Conservation (phyloP, 2,888 invertebrate genomes). For the Ceraclea dissimilis region DNA sequence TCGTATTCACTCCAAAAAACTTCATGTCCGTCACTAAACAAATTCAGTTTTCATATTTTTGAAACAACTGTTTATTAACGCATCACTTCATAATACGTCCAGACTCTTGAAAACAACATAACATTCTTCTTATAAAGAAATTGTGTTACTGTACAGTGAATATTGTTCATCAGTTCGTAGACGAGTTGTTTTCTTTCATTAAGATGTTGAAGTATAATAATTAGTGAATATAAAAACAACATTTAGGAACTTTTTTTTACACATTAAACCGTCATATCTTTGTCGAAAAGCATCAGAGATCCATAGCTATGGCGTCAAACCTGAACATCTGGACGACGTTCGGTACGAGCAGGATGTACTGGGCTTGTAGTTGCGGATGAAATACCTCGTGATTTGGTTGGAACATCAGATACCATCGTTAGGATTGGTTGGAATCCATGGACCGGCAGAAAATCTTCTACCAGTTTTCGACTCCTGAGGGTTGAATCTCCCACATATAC, state of each 20-base stretch:
- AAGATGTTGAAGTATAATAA: too few species aligned
- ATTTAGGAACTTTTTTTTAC: slow-evolving; percentile 47
- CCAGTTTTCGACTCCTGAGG: slow-evolving; percentile 52
- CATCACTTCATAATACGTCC: background rate
- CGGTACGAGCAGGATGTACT: slow-evolving; percentile 28
- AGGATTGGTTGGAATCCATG: slow-evolving; percentile 54
- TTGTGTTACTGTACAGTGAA: too few species aligned
- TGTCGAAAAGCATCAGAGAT: slow-evolving; percentile 49
- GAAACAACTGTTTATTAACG: too few species aligned
- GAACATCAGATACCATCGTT: slow-evolving; percentile 42
- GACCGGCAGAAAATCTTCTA: slow-evolving; percentile 50
- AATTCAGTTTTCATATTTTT: too few species aligned
- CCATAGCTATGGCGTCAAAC: slow-evolving; percentile 60
- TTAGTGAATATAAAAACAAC: slow-evolving; percentile 27
- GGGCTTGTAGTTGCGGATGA: slow-evolving; percentile 31
- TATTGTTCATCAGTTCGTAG: too few species aligned
- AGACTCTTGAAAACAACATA: slow-evolving; percentile 1
- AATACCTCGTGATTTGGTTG: slow-evolving; percentile 37
- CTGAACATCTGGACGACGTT: slow-evolving; percentile 44
- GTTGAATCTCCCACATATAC: slow-evolving; percentile 54
- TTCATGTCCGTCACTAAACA: too few species aligned
- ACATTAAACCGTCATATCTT: slow-evolving; percentile 37
- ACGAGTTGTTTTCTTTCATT: too few species aligned
- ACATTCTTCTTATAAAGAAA: too few species aligned
- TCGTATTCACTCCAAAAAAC: background rate